Evolutionary conservation across 2,888 invertebrate genomes (phyloP), one percentile per base, ranked within the genome.

Genomic region (Neelides folsomi): DNA sequence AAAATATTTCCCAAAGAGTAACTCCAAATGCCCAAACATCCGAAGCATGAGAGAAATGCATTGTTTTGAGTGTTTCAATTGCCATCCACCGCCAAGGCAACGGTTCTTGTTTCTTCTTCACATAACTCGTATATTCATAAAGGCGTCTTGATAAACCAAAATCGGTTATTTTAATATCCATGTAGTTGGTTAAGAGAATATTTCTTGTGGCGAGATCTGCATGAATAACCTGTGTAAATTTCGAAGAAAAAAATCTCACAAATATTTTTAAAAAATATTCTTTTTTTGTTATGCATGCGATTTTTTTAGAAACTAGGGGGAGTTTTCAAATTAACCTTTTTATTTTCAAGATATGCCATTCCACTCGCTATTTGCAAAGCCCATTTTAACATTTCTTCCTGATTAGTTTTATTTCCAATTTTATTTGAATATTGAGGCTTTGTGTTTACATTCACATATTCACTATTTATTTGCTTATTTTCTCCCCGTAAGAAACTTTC

Each of bases 51-150:
- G 49, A 49, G 36, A 53, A 53, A 12, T 20, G 1, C 20, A 53
- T 35, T 16, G 35, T 35, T 19, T 15, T 5, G 13, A 53, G 37
- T 9, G 53, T 49, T 39, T 53, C 53, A 5, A 49, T 40, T 5
- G 45, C 19, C 49, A 53, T 49, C 53, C 53, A 53, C 13, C 53
- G 13, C 48, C 44, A 48, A 7, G 53, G 53, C 8, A 53, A 36
- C 10, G 53, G 53, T 37, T 53, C 53, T 37, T 49, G 44, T 10
- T 53, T 49, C 19, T 38, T 16, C 46, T 53, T 49, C 12, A 49
- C 53, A 20, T 53, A 53, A 19, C 35, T 49, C 10, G 53, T 53
- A 19, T 49, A 53, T 12, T 47, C 53, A 19, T 49, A 53, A 35
- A 53, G 18, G 15, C 49, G 37, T 9, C 53, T 12, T 2, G 49